A percentile compares a stretch with the other conserved stretches of the same genome.
Evolutionary conservation across 2,797 vertebrate species (phyloP).

Genomic region (Diplodus puntazzo): DNA sequence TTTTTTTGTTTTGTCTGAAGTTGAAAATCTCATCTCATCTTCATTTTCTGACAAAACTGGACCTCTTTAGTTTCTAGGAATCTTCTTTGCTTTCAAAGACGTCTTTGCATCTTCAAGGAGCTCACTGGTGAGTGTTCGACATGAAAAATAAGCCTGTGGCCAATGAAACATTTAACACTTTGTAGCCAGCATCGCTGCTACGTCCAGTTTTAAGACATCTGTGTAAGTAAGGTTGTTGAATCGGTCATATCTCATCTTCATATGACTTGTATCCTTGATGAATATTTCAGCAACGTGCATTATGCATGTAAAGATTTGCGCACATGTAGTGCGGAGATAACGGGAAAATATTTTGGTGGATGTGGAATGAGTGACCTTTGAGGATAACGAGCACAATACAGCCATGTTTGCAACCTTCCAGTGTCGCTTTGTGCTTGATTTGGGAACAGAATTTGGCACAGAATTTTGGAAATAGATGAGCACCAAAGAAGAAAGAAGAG

Average conservation of each 20-base stretch:
- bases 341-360: slow-evolving; percentile 18
- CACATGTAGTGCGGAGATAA: slow-evolving; percentile 29
- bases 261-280: slow-evolving; percentile 61
- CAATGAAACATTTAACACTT: slow-evolving; percentile 41
- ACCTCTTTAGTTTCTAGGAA: slow-evolving; percentile 11
- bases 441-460: slow-evolving; percentile 25
- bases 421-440: slow-evolving; percentile 7
- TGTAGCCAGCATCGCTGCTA: neutral
- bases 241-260: slow-evolving; percentile 57
- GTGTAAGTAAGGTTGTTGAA: slow-evolving; percentile 46
- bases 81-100: slow-evolving; percentile 17
- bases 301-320: slow-evolving; percentile 53
- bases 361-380: slow-evolving; percentile 51
- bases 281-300: slow-evolving; percentile 71
- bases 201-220: slow-evolving; percentile 41
- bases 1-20: slow-evolving; percentile 20
- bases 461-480: slow-evolving; percentile 21
- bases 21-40: neutral
- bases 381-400: slow-evolving; percentile 33
- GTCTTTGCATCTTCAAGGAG: slow-evolving; percentile 19
- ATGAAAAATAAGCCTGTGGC: slow-evolving; percentile 12
- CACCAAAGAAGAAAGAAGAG: neutral
- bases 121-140: slow-evolving; percentile 6
- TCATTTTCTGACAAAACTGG: slow-evolving; percentile 4
- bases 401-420: slow-evolving; percentile 19